Conservation (phyloP, 2,797 vertebrate genomes). For the Taeniopygia guttata region DNA sequence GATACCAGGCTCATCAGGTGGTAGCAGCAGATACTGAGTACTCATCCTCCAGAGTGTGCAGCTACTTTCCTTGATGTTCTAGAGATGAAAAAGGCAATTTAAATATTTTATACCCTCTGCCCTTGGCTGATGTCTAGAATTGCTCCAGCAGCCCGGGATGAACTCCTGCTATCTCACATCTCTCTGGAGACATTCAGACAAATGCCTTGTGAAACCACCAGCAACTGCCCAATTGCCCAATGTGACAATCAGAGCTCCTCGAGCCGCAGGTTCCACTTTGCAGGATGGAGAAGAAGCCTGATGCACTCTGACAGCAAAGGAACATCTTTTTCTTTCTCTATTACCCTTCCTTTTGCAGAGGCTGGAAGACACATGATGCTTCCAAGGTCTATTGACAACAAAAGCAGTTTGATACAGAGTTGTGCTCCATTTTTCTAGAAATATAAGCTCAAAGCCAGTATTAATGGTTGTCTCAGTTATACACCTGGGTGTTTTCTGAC, state of each 20-base stretch:
- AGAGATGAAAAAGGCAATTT: conserved; percentile 21
- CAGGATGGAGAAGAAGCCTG: background rate
- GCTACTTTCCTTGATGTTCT: background rate
- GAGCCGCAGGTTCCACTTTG: background rate
- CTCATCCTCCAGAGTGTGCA: background rate
- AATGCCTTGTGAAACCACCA: background rate
- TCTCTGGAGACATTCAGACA: background rate
- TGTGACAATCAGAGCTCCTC: conserved; percentile 21
- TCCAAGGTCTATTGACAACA: background rate
- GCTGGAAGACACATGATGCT: conserved; percentile 8
- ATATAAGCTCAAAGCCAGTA: background rate
- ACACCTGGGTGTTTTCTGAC: background rate
- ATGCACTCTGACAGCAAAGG: conserved; percentile 32
- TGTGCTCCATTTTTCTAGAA: background rate
- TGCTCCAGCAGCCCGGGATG: background rate
- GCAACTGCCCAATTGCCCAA: conserved; percentile 8
- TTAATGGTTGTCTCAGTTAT: background rate
- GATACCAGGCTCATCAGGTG: background rate
- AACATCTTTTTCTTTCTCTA: conserved; percentile 32
- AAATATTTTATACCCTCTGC: conserved; percentile 21
- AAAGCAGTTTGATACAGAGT: background rate
- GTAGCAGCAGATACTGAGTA: background rate
- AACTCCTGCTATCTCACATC: background rate
- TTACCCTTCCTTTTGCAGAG: background rate
- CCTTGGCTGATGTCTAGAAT: background rate